Conservation (phyloP, 1,140 invertebrate genomes). For the Hypothenemus hampei region DNA sequence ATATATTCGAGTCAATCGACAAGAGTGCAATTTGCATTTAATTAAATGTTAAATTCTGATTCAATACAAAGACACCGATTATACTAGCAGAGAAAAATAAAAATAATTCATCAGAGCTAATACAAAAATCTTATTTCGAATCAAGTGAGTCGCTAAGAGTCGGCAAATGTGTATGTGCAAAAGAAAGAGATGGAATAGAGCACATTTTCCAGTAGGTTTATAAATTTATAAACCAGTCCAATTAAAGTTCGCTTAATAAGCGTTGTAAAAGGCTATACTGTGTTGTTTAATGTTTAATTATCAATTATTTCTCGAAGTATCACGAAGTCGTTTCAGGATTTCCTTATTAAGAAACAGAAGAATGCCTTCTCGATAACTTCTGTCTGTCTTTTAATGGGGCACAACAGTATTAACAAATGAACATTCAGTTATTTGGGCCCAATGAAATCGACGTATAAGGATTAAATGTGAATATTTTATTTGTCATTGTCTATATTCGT, state of each 20-base stretch:
- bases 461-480: no score
- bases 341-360: conserved; percentile 24
- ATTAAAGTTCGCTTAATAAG: conserved; percentile 28
- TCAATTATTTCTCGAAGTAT: conserved; percentile 28
- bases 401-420: conserved; percentile 14
- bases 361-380: conserved; percentile 23
- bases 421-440: background rate
- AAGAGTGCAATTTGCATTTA: conserved; percentile 18
- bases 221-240: conserved; percentile 32
- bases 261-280: conserved; percentile 28
- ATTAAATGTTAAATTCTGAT: conserved; percentile 16
- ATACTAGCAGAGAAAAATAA: conserved; percentile 20
- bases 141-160: no score
- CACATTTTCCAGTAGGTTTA: conserved; percentile 27
- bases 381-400: conserved; percentile 18
- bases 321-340: conserved; percentile 24
- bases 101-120: conserved; percentile 21
- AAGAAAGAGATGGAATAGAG: no score
- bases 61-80: conserved; percentile 23
- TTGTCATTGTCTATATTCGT: no score
- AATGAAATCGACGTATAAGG: conserved; percentile 8
- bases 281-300: conserved; percentile 31
- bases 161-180: no score
- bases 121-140: conserved; percentile 28
- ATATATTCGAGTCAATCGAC: conserved; percentile 8